phyloP scores from a whole-genome alignment of 1,140 invertebrate genomes.

The Berghia stephanieae region DNA sequence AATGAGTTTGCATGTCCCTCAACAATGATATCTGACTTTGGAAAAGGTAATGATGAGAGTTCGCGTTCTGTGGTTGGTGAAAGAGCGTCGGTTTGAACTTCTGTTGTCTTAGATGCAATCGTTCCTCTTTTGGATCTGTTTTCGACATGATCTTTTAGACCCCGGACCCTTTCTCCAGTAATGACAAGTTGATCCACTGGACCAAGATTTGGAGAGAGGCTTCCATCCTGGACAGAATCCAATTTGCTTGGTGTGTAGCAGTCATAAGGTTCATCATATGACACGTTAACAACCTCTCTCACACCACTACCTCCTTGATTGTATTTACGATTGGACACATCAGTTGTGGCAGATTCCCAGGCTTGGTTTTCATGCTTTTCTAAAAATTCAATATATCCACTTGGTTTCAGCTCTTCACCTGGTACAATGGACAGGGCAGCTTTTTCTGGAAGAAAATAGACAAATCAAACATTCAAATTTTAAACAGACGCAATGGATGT shows the following conservation, averaged over 20 bases:
- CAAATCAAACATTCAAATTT: not conserved
- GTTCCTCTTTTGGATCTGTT: constrained; percentile 12
- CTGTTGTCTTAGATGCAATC: constrained; percentile 36
- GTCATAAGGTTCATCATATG: constrained; percentile 58
- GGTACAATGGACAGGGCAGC: constrained; percentile 39
- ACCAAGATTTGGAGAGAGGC: not conserved
- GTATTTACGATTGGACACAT: constrained; percentile 17
- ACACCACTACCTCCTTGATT: constrained; percentile 5
- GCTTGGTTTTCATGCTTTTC: constrained; percentile 47
- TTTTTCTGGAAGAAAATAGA: constrained; percentile 46
- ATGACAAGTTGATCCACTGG: not conserved
- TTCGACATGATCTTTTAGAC: not conserved
- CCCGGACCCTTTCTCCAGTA: not conserved
- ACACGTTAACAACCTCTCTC: constrained; percentile 19
- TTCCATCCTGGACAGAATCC: constrained; percentile 14
- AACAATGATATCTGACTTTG: constrained; percentile 41
- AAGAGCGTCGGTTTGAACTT: constrained; percentile 41
- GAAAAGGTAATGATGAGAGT: constrained; percentile 32
- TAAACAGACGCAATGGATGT: not conserved
- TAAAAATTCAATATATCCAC: constrained; percentile 52
- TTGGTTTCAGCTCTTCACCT: constrained; percentile 47
- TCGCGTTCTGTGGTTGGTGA: constrained; percentile 39
- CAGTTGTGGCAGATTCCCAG: constrained; percentile 41
- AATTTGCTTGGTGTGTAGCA: constrained; percentile 15
- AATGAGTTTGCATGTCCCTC: constrained; percentile 34